Base-by-base conservation (phyloP, 2,888 invertebrate genomes). In the Charanyca ferruginea region DNA sequence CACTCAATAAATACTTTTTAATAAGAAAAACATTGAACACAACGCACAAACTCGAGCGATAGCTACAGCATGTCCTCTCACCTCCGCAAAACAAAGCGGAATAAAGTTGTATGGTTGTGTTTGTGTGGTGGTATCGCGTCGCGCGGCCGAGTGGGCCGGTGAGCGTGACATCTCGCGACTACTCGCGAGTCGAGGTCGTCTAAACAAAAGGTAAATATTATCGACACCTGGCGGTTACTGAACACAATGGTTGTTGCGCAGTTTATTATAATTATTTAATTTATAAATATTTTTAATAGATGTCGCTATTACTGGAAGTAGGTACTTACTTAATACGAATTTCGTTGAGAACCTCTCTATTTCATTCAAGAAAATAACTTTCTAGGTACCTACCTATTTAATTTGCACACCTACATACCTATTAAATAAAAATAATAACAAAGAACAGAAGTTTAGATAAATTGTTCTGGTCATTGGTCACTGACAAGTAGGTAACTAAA, bases 61-160 rank as follows among this genome's bases (percentile, higher is more conserved):
- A 73, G 80, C 70, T 44, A 82, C 86, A 84, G 83, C 73, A 89
- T 88, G 94, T 93, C 93, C 92, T 91, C 89, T 93, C 92, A 90
- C 91, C 94, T 94, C 94, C 94, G 94, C 95, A 94, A 95, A 95
- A 95, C 95, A 95, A 95, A 95, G 95, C 95, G 95, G 95, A 95
- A 95, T 87, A 86, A 86, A 86, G 76, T 85, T 75, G 66, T 69
- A 70, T 25, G 25, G 25, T 25, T 38, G 38, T 38, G 38, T n/a
- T n/a, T n/a, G n/a, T n/a, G n/a, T n/a, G n/a, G n/a, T 38, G 38
- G 38, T 38, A 38, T 38, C 38, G 38, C 38, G 38, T 62, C 59
- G 71, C 53, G 70, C 80, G 71, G 78, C 73, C 73, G 84, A 83
- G 76, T 80, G 83, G 83, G 79, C 85, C 38, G 38, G 83, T 87